phyloP scores from a whole-genome alignment of 2,888 invertebrate genomes.

The Acronicta aceris region DNA sequence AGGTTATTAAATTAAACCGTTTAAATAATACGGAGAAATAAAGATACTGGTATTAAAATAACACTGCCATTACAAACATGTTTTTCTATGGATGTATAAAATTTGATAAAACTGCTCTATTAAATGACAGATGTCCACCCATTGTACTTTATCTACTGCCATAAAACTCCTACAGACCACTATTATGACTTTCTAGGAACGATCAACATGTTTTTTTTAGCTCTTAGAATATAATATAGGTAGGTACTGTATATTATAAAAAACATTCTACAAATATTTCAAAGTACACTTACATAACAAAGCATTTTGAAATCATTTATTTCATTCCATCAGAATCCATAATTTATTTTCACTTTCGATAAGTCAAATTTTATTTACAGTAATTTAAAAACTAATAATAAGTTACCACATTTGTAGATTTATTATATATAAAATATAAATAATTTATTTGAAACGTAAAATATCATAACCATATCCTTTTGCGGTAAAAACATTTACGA shows the following conservation, averaged over 20 bases:
- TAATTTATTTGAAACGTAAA: no score
- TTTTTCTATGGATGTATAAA: slow-evolving; percentile 15
- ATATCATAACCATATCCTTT: background rate
- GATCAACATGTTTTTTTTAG: background rate
- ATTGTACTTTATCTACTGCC: slow-evolving; percentile 5
- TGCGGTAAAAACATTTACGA: background rate
- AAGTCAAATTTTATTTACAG: background rate
- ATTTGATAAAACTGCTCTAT: slow-evolving; percentile 15
- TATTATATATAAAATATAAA: no score
- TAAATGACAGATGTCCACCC: slow-evolving; percentile 14
- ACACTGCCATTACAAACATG: slow-evolving; percentile 3
- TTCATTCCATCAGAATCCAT: slow-evolving; percentile 54
- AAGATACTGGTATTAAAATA: background rate
- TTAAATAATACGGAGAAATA: no score
- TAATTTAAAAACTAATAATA: background rate
- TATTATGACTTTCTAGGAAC: slow-evolving; percentile 12
- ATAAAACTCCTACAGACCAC: slow-evolving; percentile 5
- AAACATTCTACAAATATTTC: background rate
- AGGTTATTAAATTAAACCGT: no score
- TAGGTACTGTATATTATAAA: background rate
- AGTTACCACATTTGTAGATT: no score
- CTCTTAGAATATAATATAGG: background rate
- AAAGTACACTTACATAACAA: slow-evolving; percentile 80
- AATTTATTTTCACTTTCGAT: slow-evolving; percentile 42
- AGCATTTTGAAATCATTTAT: slow-evolving; percentile 77